A percentile compares a stretch with the other conserved stretches of the same genome.
Evolutionary conservation across 2,113 vertebrate species (phyloP).

Genomic region (Lophius piscatorius): DNA sequence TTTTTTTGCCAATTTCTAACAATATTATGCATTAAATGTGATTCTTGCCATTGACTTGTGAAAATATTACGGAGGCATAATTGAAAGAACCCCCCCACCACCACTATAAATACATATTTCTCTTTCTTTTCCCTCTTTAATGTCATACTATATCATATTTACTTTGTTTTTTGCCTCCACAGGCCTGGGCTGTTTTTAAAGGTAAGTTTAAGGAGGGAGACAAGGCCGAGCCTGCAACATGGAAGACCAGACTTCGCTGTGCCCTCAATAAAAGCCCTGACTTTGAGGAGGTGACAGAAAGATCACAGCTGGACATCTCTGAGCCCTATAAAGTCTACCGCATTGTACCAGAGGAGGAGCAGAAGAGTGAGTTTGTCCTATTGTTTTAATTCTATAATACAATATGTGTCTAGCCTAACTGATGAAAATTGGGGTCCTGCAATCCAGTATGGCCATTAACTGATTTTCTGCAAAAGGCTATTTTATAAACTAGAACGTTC

Average conservation of each 20-base stretch:
- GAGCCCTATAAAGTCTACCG: slow-evolving; percentile 99
- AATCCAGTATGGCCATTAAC: not conserved
- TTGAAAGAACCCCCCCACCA: too few species aligned
- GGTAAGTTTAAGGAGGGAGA: slow-evolving; percentile 98
- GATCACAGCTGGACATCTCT: slow-evolving; percentile 97
- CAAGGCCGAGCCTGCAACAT: slow-evolving; percentile 95
- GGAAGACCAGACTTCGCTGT: slow-evolving; percentile 97
- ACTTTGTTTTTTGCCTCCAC: not conserved
- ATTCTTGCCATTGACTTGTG: too few species aligned
- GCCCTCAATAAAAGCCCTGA: slow-evolving; percentile 98
- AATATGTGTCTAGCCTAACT: not conserved
- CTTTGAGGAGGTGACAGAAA: slow-evolving; percentile 96
- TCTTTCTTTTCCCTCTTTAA: not conserved
- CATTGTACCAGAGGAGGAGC: slow-evolving; percentile 95
- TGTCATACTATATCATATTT: not conserved
- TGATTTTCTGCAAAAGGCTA: not conserved
- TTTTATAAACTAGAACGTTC: not conserved
- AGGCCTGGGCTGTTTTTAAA: slow-evolving; percentile 99
- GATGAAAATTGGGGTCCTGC: not conserved
- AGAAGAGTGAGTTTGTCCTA: slow-evolving; percentile 85
- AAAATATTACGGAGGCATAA: too few species aligned
- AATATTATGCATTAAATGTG: too few species aligned
- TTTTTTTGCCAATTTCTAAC: too few species aligned
- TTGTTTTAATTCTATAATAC: not conserved
- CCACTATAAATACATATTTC: too few species aligned